Evolutionary conservation across 2,113 vertebrate genomes (phyloP).

Genomic region (Rhinoptilus africanus): DNA sequence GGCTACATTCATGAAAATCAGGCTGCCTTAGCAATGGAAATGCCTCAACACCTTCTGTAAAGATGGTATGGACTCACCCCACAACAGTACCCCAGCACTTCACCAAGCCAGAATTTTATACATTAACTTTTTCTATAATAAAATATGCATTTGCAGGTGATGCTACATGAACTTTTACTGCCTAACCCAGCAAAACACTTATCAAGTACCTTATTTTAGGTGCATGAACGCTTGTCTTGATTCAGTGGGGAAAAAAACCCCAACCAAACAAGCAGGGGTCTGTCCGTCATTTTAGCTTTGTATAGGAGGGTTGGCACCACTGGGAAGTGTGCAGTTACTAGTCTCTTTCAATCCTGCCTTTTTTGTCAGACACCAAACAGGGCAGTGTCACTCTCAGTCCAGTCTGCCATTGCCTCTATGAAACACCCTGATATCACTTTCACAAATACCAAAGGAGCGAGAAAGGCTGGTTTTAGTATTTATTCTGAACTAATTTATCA

Average conservation of each 20-base stretch:
- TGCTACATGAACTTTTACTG: not conserved
- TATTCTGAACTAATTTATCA: not conserved
- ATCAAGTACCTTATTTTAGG: not conserved
- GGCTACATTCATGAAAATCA: not conserved
- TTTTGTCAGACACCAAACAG: not conserved
- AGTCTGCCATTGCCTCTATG: fast-evolving
- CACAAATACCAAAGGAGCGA: not conserved
- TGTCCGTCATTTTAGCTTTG: not conserved
- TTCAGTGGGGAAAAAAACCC: not conserved
- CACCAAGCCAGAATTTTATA: not conserved
- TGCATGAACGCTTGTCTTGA: not conserved
- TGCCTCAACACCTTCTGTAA: not conserved
- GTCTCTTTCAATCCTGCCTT: not conserved
- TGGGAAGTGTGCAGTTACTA: not conserved
- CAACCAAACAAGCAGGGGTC: not conserved
- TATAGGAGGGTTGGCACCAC: not conserved
- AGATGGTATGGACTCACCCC: not conserved
- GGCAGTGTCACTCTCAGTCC: not conserved
- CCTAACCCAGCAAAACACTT: not conserved
- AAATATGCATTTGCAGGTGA: not conserved
- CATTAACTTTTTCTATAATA: not conserved
- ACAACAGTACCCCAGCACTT: not conserved
- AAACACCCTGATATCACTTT: not conserved
- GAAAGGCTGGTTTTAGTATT: not conserved
- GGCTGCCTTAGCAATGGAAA: not conserved